Evolutionary conservation across 2,888 invertebrate genomes (phyloP), one percentile per base, ranked within the genome.

Genomic region (Xestia c-nigrum): DNA sequence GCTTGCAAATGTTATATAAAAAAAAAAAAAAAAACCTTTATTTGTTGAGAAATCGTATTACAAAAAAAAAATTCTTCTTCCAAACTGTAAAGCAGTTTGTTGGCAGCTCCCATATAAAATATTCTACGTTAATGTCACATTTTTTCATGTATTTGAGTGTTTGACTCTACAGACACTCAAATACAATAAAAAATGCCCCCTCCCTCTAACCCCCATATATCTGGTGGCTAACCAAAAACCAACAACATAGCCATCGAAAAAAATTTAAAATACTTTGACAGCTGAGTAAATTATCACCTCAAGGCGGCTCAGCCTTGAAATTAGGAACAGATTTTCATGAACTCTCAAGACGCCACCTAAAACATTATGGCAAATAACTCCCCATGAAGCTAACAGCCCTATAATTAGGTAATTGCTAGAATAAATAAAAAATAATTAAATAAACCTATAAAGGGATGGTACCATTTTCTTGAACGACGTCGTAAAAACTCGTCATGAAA

Each of bases 401-500:
- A 68, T 83, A 70, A 76, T 76, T 70, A 78, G 50, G 40, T 73
- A 81, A 81, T 78, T 78, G 72, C 66, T 63, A 63, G 64, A 81
- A 78, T 65, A 77, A 80, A 85, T 74, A 80, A 76, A 80, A 78
- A 65, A 38, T 80, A 76, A 80, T 81, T 76, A 72, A 75, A 78
- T 65, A 80, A 80, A 75, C 71, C 50, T 52, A 66, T 73, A 75
- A 84, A 83, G 69, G 65, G 38, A 65, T 50, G 63, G 72, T 43
- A 38, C 78, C 76, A 79, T 85, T 79, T 79, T 74, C 74, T 69
- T 16, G 50, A 84, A 86, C 70, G 78, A 75, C 74, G 63, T 84
- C 87, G 80, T 87, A 78, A 87, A 87, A 63, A 55, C 38, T n/a
- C 66, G 71, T 78, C 84, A 76, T 86, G 55, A 86, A 83, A 84